Base-by-base conservation (phyloP, 2,797 vertebrate species). In the Melanotaenia nigrans region DNA sequence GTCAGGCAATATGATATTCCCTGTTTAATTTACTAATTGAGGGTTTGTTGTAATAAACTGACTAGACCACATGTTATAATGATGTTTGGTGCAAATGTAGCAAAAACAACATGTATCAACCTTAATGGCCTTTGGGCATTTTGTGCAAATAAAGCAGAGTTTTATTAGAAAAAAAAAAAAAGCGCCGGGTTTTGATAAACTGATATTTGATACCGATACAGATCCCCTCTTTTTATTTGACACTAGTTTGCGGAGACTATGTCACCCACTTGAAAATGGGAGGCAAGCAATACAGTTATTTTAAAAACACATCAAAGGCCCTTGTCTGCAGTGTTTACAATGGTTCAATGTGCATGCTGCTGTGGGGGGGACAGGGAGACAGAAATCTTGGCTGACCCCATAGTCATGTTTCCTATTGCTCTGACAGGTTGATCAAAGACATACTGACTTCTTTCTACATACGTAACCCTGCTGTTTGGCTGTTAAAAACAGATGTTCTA, bases 391-490 rank as follows among this genome's bases (percentile, higher is more conserved):
- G 25, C 38, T 64, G 12, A 47, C 1, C 28, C 20, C 4, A 1
- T 47, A 35, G 25, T 4, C 47, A 14, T 28, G 38, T 68, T 61
- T 36, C 16, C 33, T 66, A 3, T 20, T 10, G 67, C 65, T 40
- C 55, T 57, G 57, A 56, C 49, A 42, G 18, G 18, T 63, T 12
- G 5, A 18, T 76, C 25, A 75, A 63, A 63, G n/a, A 72, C 0
- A 16, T 24, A 51, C 28, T 60, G 35, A n/a, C 20, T 30, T 38
- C n/a, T 61, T 5, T 61, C 25, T 30, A n/a, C 20, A 20, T 54
- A n/a, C 20, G 16, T 54, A 33, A n/a, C 42, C 36, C 62, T 53
- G 22, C 13, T 45, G 1, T 42, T 24, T 22, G 1, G 10, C 5
- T 49, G 2, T 59, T 62, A 2, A 69, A 36, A 22, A 14, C 51